phyloP scores from a whole-genome alignment of 2,113 vertebrate species.

The Pseudopodoces humilis region DNA sequence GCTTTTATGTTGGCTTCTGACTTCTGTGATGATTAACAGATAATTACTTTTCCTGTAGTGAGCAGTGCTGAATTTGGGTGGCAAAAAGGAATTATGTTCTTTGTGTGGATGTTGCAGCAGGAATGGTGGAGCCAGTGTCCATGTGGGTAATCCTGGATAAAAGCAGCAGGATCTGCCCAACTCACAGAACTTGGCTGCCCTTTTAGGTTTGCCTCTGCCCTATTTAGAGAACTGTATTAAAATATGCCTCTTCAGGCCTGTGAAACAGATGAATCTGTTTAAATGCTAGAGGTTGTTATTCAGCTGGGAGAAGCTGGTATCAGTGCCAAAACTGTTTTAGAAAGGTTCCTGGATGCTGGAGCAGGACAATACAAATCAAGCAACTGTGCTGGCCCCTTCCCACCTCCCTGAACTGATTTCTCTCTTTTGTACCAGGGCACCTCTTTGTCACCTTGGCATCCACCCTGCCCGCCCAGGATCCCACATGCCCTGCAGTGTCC shows the following conservation, averaged over 20 bases:
- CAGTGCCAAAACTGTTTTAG: not conserved
- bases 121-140: not conserved
- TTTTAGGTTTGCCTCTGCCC: not conserved
- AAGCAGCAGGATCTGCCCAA: not conserved
- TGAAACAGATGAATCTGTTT: not conserved
- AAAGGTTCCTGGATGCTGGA: not conserved
- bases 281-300: not conserved
- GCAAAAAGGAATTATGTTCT: not conserved
- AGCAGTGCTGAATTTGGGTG: not conserved
- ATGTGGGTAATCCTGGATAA: not conserved
- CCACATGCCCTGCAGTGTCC: rapidly evolving
- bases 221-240: not conserved
- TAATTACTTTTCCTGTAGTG: not conserved
- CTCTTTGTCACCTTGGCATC: not conserved
- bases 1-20: slow-evolving; percentile 38
- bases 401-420: not conserved
- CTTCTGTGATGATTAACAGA: not conserved
- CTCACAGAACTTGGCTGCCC: rapidly evolving
- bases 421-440: not conserved
- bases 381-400: not conserved
- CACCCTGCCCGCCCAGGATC: not conserved
- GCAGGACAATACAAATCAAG: not conserved
- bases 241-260: not conserved
- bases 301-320: not conserved
- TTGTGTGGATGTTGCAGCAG: not conserved